phyloP scores from a whole-genome alignment of 2,888 invertebrate genomes.

The Rotaria macrura region DNA sequence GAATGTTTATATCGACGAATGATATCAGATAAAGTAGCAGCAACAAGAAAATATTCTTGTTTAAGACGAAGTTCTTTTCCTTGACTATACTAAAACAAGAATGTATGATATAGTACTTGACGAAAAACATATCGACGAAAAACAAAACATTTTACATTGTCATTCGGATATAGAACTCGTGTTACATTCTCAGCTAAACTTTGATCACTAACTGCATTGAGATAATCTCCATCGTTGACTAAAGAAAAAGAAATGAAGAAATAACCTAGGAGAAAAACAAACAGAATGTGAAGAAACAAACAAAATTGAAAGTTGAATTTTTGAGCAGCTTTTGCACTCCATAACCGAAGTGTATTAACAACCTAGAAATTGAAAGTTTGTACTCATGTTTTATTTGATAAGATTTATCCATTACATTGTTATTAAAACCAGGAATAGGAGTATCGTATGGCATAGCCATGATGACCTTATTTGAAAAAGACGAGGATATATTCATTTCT shows the following conservation, averaged over 20 bases:
- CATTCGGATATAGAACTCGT: slow-evolving; percentile 92
- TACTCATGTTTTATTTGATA: not conserved
- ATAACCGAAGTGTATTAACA: slow-evolving; percentile 58
- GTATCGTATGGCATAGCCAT: slow-evolving; percentile 98
- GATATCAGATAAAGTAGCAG: slow-evolving; percentile 90
- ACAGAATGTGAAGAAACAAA: too few species aligned
- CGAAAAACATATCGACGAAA: too few species aligned
- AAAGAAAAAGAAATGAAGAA: not conserved
- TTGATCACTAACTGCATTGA: slow-evolving; percentile 92
- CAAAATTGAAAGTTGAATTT: slow-evolving; percentile 87
- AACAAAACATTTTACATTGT: slow-evolving; percentile 59
- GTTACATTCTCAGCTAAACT: slow-evolving; percentile 96
- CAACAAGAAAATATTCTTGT: slow-evolving; percentile 97
- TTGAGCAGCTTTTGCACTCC: slow-evolving; percentile 91
- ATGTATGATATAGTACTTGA: too few species aligned
- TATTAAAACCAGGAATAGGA: slow-evolving; percentile 71
- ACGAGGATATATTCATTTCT: too few species aligned
- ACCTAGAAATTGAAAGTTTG: not conserved
- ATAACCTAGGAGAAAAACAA: too few species aligned
- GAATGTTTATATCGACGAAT: slow-evolving; percentile 87
- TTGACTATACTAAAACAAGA: slow-evolving; percentile 52
- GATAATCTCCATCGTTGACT: slow-evolving; percentile 91
- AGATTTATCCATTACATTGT: slow-evolving; percentile 75
- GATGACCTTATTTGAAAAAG: slow-evolving; percentile 52
- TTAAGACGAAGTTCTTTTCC: slow-evolving; percentile 94